These are phyloP conservation scores for Alcedo atthis DNA, from an alignment of 2,797 vertebrate genomes.

Conservation along the genomic window DNA sequence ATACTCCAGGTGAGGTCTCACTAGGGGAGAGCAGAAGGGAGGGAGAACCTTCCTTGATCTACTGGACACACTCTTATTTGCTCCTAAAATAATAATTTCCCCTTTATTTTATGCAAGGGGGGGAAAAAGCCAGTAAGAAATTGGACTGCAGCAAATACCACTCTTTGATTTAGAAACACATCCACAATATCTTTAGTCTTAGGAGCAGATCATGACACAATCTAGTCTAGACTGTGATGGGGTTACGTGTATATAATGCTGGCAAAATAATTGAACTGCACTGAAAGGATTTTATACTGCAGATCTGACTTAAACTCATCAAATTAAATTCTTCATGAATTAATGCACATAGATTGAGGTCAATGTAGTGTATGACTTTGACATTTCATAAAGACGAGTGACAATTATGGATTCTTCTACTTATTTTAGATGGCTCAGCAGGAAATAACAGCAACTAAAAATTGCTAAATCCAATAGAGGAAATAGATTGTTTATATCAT, in stretches of 20 bases:
- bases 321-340: constrained; percentile 35
- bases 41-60: no score
- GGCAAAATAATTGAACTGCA: constrained; percentile 14
- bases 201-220: neutral
- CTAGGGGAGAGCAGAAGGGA: no score
- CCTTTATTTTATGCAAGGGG: neutral
- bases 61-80: neutral
- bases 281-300: neutral
- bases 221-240: neutral
- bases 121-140: neutral
- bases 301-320: neutral
- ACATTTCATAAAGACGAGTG: neutral
- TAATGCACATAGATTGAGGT: neutral
- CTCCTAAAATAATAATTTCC: neutral
- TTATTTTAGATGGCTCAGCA: constrained; percentile 14
- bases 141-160: neutral
- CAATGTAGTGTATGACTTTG: neutral
- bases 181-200: neutral
- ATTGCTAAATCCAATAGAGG: neutral
- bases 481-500: constrained; percentile 5
- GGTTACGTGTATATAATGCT: neutral
- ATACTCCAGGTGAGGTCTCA: no score
- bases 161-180: neutral
- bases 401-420: neutral
- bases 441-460: neutral